phyloP scores from a whole-genome alignment of 2,888 invertebrate species.

The Silvanus unidentatus region DNA sequence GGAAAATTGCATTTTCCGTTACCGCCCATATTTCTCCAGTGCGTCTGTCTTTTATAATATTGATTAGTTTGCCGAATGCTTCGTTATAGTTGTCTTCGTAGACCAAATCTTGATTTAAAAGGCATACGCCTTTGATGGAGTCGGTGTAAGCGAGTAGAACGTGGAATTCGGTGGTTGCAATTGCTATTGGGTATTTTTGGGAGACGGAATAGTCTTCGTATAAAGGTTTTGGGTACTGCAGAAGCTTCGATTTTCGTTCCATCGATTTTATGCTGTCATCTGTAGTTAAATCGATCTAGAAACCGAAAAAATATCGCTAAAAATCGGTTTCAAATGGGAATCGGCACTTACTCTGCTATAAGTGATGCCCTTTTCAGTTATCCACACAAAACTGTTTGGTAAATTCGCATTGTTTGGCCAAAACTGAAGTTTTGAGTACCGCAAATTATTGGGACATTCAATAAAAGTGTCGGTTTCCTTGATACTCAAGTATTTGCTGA shows the following conservation, averaged over 20 bases:
- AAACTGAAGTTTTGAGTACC: slow-evolving; percentile 74
- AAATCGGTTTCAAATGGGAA: not conserved
- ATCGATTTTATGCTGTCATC: slow-evolving; percentile 50
- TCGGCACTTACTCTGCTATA: slow-evolving; percentile 62
- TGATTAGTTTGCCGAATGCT: slow-evolving; percentile 71
- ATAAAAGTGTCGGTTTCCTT: slow-evolving; percentile 64
- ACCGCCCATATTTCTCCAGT: slow-evolving; percentile 80
- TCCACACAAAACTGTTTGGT: slow-evolving; percentile 81
- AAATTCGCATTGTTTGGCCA: slow-evolving; percentile 62
- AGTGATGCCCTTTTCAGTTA: slow-evolving; percentile 76
- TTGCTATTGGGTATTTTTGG: slow-evolving; percentile 57
- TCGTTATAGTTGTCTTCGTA: slow-evolving; percentile 81
- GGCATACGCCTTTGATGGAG: slow-evolving; percentile 76
- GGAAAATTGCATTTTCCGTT: slow-evolving; percentile 77
- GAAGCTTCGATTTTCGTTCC: slow-evolving; percentile 46
- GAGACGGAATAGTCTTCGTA: slow-evolving; percentile 38
- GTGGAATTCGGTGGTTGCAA: slow-evolving; percentile 88
- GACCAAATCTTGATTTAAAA: slow-evolving; percentile 78
- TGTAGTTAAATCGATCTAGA: slow-evolving; percentile 50
- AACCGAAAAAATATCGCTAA: slow-evolving; percentile 5
- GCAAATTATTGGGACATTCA: slow-evolving; percentile 59
- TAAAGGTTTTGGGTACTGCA: slow-evolving; percentile 41
- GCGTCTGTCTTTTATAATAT: slow-evolving; percentile 72
- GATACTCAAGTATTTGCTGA: slow-evolving; percentile 67
- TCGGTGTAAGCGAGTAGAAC: slow-evolving; percentile 77